Percentiles rank a stretch among this genome's conserved stretches.
Evolutionary conservation across 2,113 vertebrate species (phyloP).

Genomic region (Corythaeola cristata): DNA sequence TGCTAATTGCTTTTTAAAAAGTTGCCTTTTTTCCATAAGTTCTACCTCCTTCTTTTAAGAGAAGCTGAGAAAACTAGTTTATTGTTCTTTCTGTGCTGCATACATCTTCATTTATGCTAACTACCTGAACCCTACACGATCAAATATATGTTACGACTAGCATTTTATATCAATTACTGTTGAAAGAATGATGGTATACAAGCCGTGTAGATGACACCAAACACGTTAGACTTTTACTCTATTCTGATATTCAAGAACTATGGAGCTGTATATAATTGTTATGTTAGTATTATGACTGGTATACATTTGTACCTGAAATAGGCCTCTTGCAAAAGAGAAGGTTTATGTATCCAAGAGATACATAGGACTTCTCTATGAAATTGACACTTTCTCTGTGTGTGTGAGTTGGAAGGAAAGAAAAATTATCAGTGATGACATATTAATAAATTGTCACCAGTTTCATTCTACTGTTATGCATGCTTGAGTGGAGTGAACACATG

Average conservation of each 20-base stretch:
- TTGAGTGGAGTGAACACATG: not conserved
- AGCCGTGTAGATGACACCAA: not conserved
- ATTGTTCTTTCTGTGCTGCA: not conserved
- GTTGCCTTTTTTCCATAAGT: not conserved
- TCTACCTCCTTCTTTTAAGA: not conserved
- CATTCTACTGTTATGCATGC: not conserved
- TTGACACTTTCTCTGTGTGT: not conserved
- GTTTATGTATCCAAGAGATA: not conserved
- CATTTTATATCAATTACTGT: not conserved
- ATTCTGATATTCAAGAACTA: not conserved
- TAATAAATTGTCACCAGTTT: not conserved
- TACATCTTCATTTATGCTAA: not conserved
- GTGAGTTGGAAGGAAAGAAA: not conserved
- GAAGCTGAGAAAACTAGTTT: rapidly evolving
- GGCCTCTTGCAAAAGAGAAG: not conserved
- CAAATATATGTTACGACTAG: not conserved
- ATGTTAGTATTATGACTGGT: not conserved
- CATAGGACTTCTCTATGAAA: not conserved
- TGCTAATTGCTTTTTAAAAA: not conserved
- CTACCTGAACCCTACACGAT: not conserved
- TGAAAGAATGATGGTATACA: not conserved
- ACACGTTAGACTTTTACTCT: not conserved
- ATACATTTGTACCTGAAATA: not conserved
- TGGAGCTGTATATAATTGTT: not conserved
- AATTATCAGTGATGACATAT: not conserved